phyloP scores from a whole-genome alignment of 2,113 vertebrate genomes.

The Himantopus leucocephalus region DNA sequence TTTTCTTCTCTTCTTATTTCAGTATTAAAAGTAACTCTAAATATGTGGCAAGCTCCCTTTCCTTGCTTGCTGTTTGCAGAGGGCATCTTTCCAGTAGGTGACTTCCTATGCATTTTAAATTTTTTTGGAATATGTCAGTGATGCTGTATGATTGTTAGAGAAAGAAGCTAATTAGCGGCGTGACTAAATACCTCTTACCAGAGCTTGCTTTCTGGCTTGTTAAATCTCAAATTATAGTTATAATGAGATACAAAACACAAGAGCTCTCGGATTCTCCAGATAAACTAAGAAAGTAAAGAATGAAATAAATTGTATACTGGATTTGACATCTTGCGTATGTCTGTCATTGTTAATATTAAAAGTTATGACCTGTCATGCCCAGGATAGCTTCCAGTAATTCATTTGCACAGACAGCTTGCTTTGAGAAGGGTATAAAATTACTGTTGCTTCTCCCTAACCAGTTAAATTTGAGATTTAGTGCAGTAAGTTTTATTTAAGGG shows the following conservation, averaged over 20 bases:
- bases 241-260: conserved; percentile 33
- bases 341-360: conserved; percentile 71
- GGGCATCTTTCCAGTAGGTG: conserved; percentile 70
- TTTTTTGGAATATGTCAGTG: conserved; percentile 50
- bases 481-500: conserved; percentile 63
- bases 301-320: conserved; percentile 36
- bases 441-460: conserved; percentile 26
- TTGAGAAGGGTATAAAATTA: conserved; percentile 52
- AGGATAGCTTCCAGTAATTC: conserved; percentile 62
- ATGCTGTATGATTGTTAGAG: conserved; percentile 56
- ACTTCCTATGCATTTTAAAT: conserved; percentile 74
- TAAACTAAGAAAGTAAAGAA: conserved; percentile 56
- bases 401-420: conserved; percentile 50
- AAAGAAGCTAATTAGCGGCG: conserved; percentile 51
- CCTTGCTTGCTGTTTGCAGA: conserved; percentile 69
- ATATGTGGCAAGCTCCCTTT: conserved; percentile 57
- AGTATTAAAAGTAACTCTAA: conserved; percentile 62
- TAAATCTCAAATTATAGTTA: conserved; percentile 49
- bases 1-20: conserved; percentile 49
- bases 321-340: conserved; percentile 35
- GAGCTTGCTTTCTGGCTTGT: conserved; percentile 16
- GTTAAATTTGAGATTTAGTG: conserved; percentile 66
- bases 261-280: conserved; percentile 24
- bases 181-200: conserved; percentile 47
- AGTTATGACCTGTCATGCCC: conserved; percentile 60